Conservation (phyloP, 2,888 invertebrate species). For the Scrobipalpa atriplicella region DNA sequence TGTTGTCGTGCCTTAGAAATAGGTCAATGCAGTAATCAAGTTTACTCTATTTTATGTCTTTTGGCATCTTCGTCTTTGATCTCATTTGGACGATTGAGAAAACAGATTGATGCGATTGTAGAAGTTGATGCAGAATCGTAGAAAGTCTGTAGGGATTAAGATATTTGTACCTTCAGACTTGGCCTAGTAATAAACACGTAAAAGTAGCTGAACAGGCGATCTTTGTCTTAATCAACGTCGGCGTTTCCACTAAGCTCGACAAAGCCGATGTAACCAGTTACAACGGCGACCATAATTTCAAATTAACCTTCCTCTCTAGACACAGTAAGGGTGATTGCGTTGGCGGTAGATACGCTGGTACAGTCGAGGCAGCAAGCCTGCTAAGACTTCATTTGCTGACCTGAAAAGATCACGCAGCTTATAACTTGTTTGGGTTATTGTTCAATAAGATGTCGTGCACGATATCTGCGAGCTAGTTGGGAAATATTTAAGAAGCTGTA, state of each 20-base stretch:
- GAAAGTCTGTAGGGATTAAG: neutral
- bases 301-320: slow-evolving; percentile 32
- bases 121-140: neutral
- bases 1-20: slow-evolving; percentile 1
- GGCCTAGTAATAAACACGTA: neutral
- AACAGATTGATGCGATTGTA: neutral
- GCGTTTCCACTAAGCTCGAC: slow-evolving; percentile 31
- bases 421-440: slow-evolving; percentile 25
- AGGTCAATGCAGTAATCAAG: slow-evolving; percentile 8
- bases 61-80: neutral
- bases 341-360: slow-evolving; percentile 19
- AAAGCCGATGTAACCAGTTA: slow-evolving; percentile 38
- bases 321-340: slow-evolving; percentile 33
- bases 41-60: neutral
- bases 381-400: slow-evolving; percentile 19
- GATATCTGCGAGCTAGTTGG: slow-evolving; percentile 10
- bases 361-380: slow-evolving; percentile 13
- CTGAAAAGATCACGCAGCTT: slow-evolving; percentile 31
- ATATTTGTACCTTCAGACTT: neutral
- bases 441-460: slow-evolving; percentile 21
- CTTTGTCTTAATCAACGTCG: slow-evolving; percentile 42
- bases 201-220: slow-evolving; percentile 32
- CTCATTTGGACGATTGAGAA: neutral
- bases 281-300: slow-evolving; percentile 35
- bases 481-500: slow-evolving; percentile 20